Evolutionary conservation across 92 coral and sea anemone species (phyloP).

Genomic region (Pocillopora meandrina): DNA sequence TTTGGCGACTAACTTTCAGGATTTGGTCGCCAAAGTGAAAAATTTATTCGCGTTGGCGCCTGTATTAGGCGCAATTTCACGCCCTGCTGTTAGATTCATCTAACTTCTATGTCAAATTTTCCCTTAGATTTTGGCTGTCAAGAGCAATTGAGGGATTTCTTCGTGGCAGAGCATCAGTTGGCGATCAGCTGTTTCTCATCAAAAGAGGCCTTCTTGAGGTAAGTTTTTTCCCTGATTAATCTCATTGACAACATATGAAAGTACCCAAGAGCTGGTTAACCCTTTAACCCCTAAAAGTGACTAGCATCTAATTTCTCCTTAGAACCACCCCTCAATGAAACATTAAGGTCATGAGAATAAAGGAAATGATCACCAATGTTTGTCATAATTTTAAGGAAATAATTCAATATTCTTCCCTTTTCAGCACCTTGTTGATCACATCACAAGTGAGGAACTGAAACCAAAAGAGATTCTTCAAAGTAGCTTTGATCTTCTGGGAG

Average conservation of each 20-base stretch:
- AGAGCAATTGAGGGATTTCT: constrained; percentile 98
- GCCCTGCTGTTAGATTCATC: too few relatives aligned
- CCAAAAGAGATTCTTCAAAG: constrained; percentile 97
- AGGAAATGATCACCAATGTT: too few relatives aligned
- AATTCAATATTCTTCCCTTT: neutral
- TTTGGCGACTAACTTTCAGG: too few relatives aligned
- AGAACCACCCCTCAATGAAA: too few relatives aligned
- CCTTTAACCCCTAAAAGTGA: too few relatives aligned
- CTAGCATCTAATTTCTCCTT: too few relatives aligned
- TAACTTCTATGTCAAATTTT: neutral
- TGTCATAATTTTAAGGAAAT: too few relatives aligned
- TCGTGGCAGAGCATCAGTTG: constrained; percentile 93
- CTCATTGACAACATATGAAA: neutral
- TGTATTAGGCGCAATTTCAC: too few relatives aligned
- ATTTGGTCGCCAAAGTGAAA: too few relatives aligned
- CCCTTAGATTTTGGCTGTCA: constrained; percentile 89
- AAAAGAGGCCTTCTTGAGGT: constrained; percentile 96
- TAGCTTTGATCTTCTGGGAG: constrained; percentile 97
- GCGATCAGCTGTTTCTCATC: constrained; percentile 94
- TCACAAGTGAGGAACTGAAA: constrained; percentile 84
- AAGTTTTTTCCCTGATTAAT: neutral
- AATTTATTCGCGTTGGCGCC: too few relatives aligned
- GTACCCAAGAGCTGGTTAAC: too few relatives aligned
- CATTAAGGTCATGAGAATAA: too few relatives aligned
- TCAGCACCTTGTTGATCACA: constrained; percentile 93